Conservation (phyloP, 2,888 invertebrate species). For the Gymnoscelis rufifasciata region DNA sequence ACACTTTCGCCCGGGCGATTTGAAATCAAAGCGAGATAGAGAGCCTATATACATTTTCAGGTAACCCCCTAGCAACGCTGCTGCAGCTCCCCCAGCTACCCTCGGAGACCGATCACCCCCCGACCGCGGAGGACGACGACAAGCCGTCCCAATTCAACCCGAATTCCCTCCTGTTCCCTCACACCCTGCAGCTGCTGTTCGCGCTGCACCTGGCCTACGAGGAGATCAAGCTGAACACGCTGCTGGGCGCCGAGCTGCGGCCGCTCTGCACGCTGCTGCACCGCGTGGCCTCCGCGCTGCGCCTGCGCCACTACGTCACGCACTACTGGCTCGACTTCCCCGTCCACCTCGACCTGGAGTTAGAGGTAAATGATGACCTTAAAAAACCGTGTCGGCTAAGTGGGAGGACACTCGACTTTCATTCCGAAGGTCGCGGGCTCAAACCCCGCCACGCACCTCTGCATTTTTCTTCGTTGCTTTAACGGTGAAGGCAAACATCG, state of each 20-base stretch:
- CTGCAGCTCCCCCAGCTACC: slow-evolving; percentile 51
- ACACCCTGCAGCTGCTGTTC: slow-evolving; percentile 86
- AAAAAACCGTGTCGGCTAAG: too few relatives aligned
- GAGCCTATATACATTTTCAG: slow-evolving; percentile 4
- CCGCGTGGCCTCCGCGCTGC: slow-evolving; percentile 87
- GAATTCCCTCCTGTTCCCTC: slow-evolving; percentile 84
- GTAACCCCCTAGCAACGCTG: slow-evolving; percentile 59
- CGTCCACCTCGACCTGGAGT: slow-evolving; percentile 67
- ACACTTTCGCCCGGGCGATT: too few relatives aligned
- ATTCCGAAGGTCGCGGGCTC: too few relatives aligned
- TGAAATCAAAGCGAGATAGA: too few relatives aligned
- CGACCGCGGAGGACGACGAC: slow-evolving; percentile 38
- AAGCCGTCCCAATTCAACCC: slow-evolving; percentile 76
- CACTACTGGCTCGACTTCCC: slow-evolving; percentile 95
- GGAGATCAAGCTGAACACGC: slow-evolving; percentile 89
- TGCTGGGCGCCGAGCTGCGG: slow-evolving; percentile 83
- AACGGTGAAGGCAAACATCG: too few relatives aligned
- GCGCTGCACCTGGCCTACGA: slow-evolving; percentile 93
- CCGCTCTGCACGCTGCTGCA: slow-evolving; percentile 85
- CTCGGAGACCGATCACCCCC: slow-evolving; percentile 31
- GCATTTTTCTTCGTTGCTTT: too few relatives aligned
- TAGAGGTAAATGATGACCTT: slow-evolving; percentile 26
- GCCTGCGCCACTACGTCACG: slow-evolving; percentile 83
- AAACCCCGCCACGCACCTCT: too few relatives aligned
- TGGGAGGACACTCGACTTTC: too few relatives aligned